These are phyloP conservation scores for Xiphorhynchus erythropygius DNA, from an alignment of 2,797 vertebrate genomes.

Conservation along the genomic window DNA sequence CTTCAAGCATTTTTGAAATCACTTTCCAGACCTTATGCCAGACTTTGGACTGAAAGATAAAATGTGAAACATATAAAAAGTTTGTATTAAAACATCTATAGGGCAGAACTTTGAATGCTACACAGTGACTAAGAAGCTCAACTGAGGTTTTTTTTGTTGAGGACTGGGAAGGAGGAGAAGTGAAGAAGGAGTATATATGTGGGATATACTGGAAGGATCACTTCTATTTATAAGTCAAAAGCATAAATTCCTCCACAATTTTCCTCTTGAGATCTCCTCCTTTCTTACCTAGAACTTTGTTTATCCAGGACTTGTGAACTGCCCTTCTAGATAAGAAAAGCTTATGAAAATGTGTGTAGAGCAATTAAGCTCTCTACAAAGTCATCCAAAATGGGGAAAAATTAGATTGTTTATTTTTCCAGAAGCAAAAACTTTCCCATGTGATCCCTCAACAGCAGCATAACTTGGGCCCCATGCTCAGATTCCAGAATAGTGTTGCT, in stretches of 20 bases:
- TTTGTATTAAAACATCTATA: neutral
- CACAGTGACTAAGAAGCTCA: neutral
- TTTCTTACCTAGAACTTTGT: neutral
- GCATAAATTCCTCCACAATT: neutral
- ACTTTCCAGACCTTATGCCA: conserved; percentile 81
- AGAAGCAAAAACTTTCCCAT: neutral
- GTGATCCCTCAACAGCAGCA: neutral
- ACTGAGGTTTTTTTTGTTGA: rapidly evolving
- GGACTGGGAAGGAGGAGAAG: neutral
- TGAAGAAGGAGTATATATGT: neutral
- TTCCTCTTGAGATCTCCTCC: neutral
- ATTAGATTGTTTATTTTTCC: neutral
- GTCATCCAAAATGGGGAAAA: neutral
- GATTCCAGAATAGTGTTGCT: neutral
- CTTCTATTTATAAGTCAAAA: neutral
- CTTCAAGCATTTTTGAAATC: conserved; percentile 87
- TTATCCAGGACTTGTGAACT: neutral
- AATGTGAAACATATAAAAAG: neutral
- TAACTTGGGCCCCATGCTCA: neutral
- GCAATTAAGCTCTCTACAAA: neutral
- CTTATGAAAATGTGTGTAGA: neutral
- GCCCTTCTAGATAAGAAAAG: neutral
- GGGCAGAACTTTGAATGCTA: neutral
- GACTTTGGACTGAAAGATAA: conserved; percentile 73
- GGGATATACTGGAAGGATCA: neutral